Percentiles rank a stretch among this genome's conserved stretches.
Conservation (phyloP, 1,140 invertebrate genomes). For the Caenorhabditis inopinata region DNA sequence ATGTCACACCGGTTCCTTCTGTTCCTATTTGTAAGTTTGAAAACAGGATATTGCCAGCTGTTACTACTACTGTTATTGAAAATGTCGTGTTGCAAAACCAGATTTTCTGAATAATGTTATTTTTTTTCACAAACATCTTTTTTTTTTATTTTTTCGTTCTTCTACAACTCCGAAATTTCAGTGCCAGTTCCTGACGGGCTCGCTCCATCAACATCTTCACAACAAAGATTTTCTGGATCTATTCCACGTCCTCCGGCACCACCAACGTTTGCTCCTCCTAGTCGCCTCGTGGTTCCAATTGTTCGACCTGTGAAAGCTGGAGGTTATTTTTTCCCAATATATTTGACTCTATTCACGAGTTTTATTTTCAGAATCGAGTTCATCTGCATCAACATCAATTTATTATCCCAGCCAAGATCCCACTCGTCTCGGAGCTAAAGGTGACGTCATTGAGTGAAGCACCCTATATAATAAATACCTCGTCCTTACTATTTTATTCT, state of each 20-base stretch:
- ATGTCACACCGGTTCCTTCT: conserved; percentile 57
- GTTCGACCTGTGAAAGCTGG: conserved; percentile 41
- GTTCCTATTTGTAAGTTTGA: conserved; percentile 57
- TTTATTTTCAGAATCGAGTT: neutral
- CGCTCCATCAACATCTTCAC: neutral
- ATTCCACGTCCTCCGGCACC: neutral
- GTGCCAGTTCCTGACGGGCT: conserved; percentile 16
- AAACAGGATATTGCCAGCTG: no score
- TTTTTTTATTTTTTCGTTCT: neutral
- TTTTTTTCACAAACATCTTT: neutral
- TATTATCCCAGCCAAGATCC: conserved; percentile 66
- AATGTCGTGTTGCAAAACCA: conserved; percentile 18
- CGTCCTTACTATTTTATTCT: neutral
- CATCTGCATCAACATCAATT: conserved; percentile 16
- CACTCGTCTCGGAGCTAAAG: conserved; percentile 62
- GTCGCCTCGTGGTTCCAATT: conserved; percentile 46
- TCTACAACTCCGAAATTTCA: neutral
- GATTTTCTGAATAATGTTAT: neutral
- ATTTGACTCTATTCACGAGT: neutral
- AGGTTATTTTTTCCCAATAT: no score
- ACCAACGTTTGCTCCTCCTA: conserved; percentile 7
- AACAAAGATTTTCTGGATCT: conserved; percentile 12
- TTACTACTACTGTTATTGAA: no score
- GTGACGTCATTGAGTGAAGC: conserved; percentile 51
- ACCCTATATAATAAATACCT: no score